Evolutionary conservation across 2,888 invertebrate species (phyloP), one percentile per base, ranked within the genome.

Genomic region (Shargacucullia verbasci): DNA sequence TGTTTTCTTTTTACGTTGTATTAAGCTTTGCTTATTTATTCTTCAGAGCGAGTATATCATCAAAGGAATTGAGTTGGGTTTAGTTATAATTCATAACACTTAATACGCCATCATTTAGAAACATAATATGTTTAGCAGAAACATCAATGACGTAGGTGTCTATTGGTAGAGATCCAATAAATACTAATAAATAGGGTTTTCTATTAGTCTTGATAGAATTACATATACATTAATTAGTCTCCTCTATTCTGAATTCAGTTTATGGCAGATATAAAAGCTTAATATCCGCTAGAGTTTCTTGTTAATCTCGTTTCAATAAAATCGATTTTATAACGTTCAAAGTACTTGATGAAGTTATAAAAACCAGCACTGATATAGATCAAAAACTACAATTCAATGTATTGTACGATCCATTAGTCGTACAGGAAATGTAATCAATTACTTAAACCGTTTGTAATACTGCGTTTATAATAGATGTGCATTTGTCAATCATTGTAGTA

Each of bases 381-480:
- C 29, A 29, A 20, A 59, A 15, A 56, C 57, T 63, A 48, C 57
- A 53, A 69, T 64, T 27, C 63, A 70, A 71, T 58, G 70, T 50
- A 64, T 70, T 77, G 68, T 62, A 74, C 59, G 14, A 61, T 56
- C 73, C 73, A 79, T 81, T 80, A 81, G 67, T 57, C 43, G 74
- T 76, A 83, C 87, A 84, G 86, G 86, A 87, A 85, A 82, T 70
- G 81, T 77, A 86, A 86, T 86, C 85, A 84, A 86, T 86, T 84
- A 80, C 76, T 54, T 64, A 70, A 71, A 70, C 63, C 66, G 56
- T 76, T 73, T 66, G 67, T 74, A 69, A 57, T 63, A 59, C 61
- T 55, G 60, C 60, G 65, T 68, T 61, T 69, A 61, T 71, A 73
- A 75, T 68, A 74, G 76, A 53, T 46, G 38, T 48, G 34, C 81